Evolutionary conservation across 1,140 invertebrate genomes (phyloP), one percentile per base, ranked within the genome.

Genomic region (Camponotus pennsylvanicus): DNA sequence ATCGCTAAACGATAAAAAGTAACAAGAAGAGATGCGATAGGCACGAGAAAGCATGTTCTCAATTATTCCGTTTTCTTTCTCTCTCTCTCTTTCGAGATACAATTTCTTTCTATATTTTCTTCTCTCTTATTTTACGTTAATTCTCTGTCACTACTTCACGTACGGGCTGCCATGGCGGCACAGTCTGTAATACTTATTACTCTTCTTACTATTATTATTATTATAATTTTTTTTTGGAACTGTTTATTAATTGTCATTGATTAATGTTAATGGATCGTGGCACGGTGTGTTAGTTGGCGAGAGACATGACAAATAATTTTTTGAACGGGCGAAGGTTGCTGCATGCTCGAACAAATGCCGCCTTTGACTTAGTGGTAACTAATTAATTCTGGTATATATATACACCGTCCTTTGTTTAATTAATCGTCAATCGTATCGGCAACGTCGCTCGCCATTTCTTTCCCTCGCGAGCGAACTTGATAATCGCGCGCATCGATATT

Each of bases 221-320:
- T 73, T 78, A 59, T 71, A 45, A 45, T 76, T 66, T 85, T 92
- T 90, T 84, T 93, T 92, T 92, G 91, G 86, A 94, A 92, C 85
- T 92, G 92, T 94, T 88, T 93, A 83, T 83, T 83, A 92, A 93
- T 93, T 94, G 93, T 93, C 91, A 95, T 94, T 93, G 91, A 94
- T 94, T 94, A 94, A 94, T 94, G 93, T 94, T 94, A 92, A 94
- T 95, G 93, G 86, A 94, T 94, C 94, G 93, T 95, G 93, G 93
- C 94, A 95, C 94, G 94, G 94, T 94, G 93, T 94, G 94, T 94
- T 94, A 94, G 93, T 94, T 94, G 92, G 91, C 93, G 92, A 95
- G 92, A 94, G 49, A 90, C 89, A 90, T 86, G 89, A 90, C 57
- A 90, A 80, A 85, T 90, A 82, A 90, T 83, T 90, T 90, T 90